Percentiles rank a stretch among this genome's conserved stretches.
Conservation (phyloP, 1,140 invertebrate species). For the Zaprionus camerounensis region DNA sequence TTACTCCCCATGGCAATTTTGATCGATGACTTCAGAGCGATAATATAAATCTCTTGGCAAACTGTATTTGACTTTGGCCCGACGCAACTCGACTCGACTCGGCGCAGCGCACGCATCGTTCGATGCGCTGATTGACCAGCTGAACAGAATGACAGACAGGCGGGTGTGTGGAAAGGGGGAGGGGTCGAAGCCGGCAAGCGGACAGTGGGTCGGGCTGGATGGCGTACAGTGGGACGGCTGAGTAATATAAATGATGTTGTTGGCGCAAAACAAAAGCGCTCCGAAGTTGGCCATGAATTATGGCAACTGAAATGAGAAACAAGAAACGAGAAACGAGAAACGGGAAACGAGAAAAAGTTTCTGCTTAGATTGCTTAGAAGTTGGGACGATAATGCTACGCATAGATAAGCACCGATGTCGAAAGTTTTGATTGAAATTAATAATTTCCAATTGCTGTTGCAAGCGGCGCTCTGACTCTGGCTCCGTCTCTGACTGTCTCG, state of each 20-base stretch:
- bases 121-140: constrained; percentile 37
- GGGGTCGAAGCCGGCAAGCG: not conserved
- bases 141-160: constrained; percentile 20
- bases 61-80: constrained; percentile 44
- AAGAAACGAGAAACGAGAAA: constrained; percentile 17
- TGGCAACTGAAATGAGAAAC: constrained; percentile 37
- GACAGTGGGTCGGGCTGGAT: not conserved
- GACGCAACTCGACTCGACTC: constrained; percentile 13
- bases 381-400: constrained; percentile 57
- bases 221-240: constrained; percentile 14
- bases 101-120: constrained; percentile 30
- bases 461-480: not conserved
- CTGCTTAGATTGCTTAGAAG: constrained; percentile 44
- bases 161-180: not conserved
- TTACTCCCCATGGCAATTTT: constrained; percentile 30
- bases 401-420: constrained; percentile 71
- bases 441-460: constrained; percentile 72
- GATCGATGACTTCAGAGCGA: constrained; percentile 56
- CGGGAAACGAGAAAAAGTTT: constrained; percentile 53
- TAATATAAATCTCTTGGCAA: constrained; percentile 40
- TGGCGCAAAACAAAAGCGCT: constrained; percentile 47
- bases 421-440: constrained; percentile 80
- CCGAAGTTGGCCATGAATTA: constrained; percentile 24
- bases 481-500: not conserved
- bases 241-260: constrained; percentile 64